Conservation (phyloP, 2,888 invertebrate species). For the Gortyna flavago region DNA sequence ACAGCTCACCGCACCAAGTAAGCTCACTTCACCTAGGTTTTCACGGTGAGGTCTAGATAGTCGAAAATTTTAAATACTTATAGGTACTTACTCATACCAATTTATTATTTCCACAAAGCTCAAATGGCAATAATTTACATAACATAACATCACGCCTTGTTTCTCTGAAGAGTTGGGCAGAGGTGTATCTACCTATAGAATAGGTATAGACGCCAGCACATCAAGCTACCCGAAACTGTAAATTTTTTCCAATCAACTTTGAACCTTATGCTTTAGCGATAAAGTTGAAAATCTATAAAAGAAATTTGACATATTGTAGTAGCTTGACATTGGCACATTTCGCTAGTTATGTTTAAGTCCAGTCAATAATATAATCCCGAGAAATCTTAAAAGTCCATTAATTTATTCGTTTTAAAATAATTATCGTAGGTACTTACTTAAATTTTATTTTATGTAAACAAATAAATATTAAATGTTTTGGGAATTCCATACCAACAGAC, state of each 20-base stretch:
- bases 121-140: background rate
- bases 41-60: too few relatives aligned
- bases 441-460: conserved; percentile 44
- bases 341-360: background rate
- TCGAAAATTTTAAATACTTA: too few relatives aligned
- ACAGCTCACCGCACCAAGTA: too few relatives aligned
- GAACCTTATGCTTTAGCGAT: too few relatives aligned
- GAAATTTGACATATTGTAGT: too few relatives aligned
- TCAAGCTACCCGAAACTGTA: too few relatives aligned
- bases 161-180: background rate
- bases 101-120: background rate
- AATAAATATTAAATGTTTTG: conserved; percentile 56
- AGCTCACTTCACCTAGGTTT: too few relatives aligned
- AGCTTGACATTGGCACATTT: background rate
- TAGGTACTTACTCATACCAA: background rate
- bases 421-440: conserved; percentile 1
- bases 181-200: background rate
- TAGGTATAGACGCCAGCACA: background rate
- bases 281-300: too few relatives aligned
- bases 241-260: too few relatives aligned
- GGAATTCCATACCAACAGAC: conserved; percentile 57
- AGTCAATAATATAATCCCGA: background rate
- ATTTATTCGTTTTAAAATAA: conserved; percentile 15
- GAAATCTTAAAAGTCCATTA: conserved; percentile 21
- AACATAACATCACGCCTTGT: background rate